phyloP scores from a whole-genome alignment of 2,888 invertebrate genomes.

The Phengaris arion region DNA sequence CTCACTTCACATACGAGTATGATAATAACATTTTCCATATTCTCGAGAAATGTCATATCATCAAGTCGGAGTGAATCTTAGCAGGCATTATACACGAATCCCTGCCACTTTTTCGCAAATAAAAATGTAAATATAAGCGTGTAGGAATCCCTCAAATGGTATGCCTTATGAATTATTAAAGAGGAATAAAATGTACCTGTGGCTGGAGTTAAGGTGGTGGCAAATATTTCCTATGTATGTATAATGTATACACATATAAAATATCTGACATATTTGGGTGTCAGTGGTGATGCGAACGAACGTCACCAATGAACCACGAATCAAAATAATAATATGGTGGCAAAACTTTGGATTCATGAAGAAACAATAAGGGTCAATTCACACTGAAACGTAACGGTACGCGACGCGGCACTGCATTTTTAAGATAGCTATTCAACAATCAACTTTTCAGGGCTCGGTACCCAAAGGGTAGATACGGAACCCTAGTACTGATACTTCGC shows the following conservation, averaged over 20 bases:
- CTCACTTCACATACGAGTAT: neutral
- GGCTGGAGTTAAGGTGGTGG: neutral
- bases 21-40: conserved; percentile 3
- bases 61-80: conserved; percentile 1
- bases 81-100: conserved; percentile 6
- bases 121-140: conserved; percentile 34
- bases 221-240: too few species aligned
- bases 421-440: too few species aligned
- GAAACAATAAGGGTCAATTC: too few species aligned
- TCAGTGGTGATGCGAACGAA: too few species aligned
- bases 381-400: too few species aligned
- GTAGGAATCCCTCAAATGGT: conserved; percentile 27
- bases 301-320: too few species aligned
- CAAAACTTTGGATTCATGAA: too few species aligned
- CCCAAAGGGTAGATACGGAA: too few species aligned
- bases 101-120: conserved; percentile 30
- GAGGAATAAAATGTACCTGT: conserved; percentile 28
- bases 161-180: conserved; percentile 35
- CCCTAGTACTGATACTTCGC: too few species aligned
- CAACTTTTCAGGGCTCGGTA: too few species aligned
- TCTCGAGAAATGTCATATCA: neutral
- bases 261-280: neutral
- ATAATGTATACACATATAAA: neutral
- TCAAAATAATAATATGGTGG: too few species aligned
- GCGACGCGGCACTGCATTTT: too few species aligned